These are phyloP conservation scores for Caenorhabditis tropicalis DNA, from an alignment of 1,140 invertebrate genomes.

Conservation along the genomic window DNA sequence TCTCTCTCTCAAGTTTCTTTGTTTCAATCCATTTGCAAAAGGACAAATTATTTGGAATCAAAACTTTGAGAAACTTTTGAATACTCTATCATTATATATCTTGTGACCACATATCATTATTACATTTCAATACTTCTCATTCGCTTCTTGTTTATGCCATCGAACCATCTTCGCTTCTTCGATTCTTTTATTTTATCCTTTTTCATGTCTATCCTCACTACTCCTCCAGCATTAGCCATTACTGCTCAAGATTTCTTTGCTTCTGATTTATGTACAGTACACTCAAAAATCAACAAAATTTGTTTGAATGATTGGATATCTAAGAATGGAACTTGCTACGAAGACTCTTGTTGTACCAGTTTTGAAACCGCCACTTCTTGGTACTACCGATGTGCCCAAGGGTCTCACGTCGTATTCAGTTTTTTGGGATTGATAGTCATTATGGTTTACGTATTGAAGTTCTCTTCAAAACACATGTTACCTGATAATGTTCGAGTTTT, in stretches of 20 bases:
- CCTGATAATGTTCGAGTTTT: neutral
- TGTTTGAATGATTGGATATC: constrained; percentile 1
- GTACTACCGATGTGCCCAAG: neutral
- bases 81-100: too few species aligned
- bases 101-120: too few species aligned
- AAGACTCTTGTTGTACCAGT: constrained; percentile 13
- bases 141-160: neutral
- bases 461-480: constrained; percentile 26
- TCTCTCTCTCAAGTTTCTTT: too few species aligned
- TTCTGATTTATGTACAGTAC: constrained; percentile 1
- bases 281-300: neutral
- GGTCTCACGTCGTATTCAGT: neutral
- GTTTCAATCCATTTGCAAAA: neutral
- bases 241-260: neutral
- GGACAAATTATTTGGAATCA: too few species aligned
- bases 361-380: constrained; percentile 5
- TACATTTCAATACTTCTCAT: too few species aligned
- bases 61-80: too few species aligned
- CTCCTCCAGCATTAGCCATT: neutral
- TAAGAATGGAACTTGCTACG: neutral
- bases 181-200: neutral
- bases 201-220: neutral
- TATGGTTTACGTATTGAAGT: neutral
- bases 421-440: neutral
- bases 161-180: neutral